Percentiles rank a stretch among this genome's conserved stretches.
Evolutionary conservation across 2,113 vertebrate species (phyloP).

Genomic region (Chitala chitala): DNA sequence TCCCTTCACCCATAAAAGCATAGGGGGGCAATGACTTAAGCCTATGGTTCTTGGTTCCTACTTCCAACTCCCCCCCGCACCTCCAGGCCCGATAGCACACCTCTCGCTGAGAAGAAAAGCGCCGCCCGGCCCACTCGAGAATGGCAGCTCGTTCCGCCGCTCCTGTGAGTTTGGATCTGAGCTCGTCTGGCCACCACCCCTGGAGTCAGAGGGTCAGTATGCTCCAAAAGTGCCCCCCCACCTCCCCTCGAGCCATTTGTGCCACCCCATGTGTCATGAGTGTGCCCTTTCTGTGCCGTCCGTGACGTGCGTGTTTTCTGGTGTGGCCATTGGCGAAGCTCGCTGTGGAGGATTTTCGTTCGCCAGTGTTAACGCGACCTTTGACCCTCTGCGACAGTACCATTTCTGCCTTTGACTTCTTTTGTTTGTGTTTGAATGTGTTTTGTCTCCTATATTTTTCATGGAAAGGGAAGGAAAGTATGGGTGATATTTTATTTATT

Average conservation of each 20-base stretch:
- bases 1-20: too few relatives aligned
- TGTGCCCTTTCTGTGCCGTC: background rate
- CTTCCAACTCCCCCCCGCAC: background rate
- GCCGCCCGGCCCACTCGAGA: constrained; percentile 61
- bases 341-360: background rate
- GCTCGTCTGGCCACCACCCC: constrained; percentile 68
- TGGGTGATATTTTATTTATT: background rate
- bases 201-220: constrained; percentile 68
- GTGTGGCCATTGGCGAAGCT: background rate
- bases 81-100: constrained; percentile 62
- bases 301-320: background rate
- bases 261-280: background rate
- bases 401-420: background rate
- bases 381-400: background rate
- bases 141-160: constrained; percentile 66
- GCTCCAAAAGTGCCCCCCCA: background rate
- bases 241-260: background rate
- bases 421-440: background rate
- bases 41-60: background rate
- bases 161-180: constrained; percentile 73
- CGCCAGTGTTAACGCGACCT: background rate
- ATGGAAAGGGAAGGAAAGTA: background rate
- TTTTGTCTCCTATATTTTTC: background rate
- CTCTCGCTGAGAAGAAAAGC: constrained; percentile 71
- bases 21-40: background rate